A percentile compares a stretch with the other conserved stretches of the same genome.
These are phyloP conservation scores for Apoderus coryli DNA, from an alignment of 2,888 invertebrate species.

Conservation along the genomic window DNA sequence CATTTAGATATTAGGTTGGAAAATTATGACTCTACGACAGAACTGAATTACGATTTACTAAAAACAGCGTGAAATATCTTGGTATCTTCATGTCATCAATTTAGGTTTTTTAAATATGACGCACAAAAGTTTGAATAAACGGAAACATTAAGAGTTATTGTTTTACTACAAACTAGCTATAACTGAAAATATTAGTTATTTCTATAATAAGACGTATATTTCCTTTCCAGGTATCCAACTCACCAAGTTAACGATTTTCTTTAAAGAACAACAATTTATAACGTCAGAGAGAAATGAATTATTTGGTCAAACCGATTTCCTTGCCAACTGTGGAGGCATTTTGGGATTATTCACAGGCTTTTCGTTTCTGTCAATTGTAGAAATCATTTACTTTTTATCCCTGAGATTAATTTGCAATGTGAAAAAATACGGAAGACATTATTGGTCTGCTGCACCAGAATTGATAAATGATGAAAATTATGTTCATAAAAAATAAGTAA, in stretches of 20 bases:
- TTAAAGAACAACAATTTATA: constrained; percentile 49
- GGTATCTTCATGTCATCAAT: too few species aligned
- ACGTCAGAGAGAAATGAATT: constrained; percentile 41
- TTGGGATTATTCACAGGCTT: constrained; percentile 48
- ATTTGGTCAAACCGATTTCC: constrained; percentile 40
- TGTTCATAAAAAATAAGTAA: constrained; percentile 18
- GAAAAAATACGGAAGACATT: constrained; percentile 31
- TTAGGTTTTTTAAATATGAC: too few species aligned
- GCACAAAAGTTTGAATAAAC: too few species aligned
- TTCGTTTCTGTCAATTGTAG: constrained; percentile 46
- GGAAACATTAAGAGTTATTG: not conserved
- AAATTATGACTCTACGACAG: too few species aligned
- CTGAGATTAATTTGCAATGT: constrained; percentile 36
- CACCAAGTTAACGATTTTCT: constrained; percentile 51
- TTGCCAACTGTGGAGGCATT: constrained; percentile 42
- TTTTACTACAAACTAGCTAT: constrained; percentile 5
- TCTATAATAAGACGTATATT: constrained; percentile 7
- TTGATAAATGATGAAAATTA: constrained; percentile 24
- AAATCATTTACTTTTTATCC: constrained; percentile 44
- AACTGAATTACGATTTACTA: too few species aligned
- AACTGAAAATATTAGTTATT: constrained; percentile 6
- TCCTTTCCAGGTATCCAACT: constrained; percentile 36
- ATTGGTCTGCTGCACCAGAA: constrained; percentile 29
- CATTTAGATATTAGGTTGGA: too few species aligned
- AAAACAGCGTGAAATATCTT: too few species aligned